phyloP scores from a whole-genome alignment of 1,140 invertebrate genomes.

The Drosophila trapezifrons region DNA sequence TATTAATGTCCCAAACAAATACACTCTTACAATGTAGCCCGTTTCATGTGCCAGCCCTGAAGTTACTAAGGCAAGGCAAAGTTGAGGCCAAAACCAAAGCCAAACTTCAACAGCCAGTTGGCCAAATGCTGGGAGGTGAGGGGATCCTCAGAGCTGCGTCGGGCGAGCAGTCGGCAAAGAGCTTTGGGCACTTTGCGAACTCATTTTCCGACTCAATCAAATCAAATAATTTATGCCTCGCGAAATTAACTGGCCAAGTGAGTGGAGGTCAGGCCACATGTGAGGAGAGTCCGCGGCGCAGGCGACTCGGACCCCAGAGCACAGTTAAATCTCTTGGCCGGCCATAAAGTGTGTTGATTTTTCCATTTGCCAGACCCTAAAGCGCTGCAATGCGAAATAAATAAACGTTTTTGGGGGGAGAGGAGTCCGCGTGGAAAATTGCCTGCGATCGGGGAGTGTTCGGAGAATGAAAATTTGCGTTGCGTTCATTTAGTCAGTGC shows the following conservation, averaged over 20 bases:
- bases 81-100: slow-evolving; percentile 7
- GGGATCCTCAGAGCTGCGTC: slow-evolving; percentile 8
- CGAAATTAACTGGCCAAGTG: slow-evolving; percentile 75
- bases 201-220: slow-evolving; percentile 84
- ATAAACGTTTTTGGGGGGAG: slow-evolving; percentile 43
- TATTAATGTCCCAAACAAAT: too few species aligned
- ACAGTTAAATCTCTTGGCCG: slow-evolving; percentile 66
- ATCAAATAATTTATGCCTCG: slow-evolving; percentile 83
- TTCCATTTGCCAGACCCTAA: slow-evolving; percentile 77
- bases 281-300: slow-evolving; percentile 30
- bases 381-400: slow-evolving; percentile 72
- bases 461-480: slow-evolving; percentile 23
- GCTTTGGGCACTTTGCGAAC: slow-evolving; percentile 80
- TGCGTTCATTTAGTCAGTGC: slow-evolving; percentile 25
- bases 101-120: slow-evolving; percentile 34
- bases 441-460: slow-evolving; percentile 27
- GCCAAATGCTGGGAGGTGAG: slow-evolving; percentile 1
- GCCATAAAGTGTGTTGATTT: slow-evolving; percentile 80
- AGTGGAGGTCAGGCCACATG: slow-evolving; percentile 65
- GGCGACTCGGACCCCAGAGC: slow-evolving; percentile 53
- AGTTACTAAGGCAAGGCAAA: slow-evolving; percentile 6
- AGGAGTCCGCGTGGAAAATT: slow-evolving; percentile 28
- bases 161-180: slow-evolving; percentile 43
- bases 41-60: slow-evolving; percentile 11
- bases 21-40: too few species aligned